Evolutionary conservation across 1,140 invertebrate species (phyloP).

Genomic region (Oppia nitens): DNA sequence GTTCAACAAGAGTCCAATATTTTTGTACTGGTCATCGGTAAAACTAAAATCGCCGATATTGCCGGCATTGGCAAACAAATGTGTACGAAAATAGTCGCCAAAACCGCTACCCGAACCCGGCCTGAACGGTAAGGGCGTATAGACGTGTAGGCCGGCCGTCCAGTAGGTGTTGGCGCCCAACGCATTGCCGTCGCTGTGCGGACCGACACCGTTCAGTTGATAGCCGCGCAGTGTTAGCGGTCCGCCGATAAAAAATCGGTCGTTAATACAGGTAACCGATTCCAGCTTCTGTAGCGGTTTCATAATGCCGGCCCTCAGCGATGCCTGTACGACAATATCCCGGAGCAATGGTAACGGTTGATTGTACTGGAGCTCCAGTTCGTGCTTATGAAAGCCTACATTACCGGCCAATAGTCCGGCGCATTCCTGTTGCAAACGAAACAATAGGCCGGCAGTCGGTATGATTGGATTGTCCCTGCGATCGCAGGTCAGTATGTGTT

Average conservation of each 20-base stretch:
- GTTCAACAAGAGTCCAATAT: constrained; percentile 23
- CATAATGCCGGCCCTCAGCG: constrained; percentile 49
- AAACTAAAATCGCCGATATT: constrained; percentile 43
- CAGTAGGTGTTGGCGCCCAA: constrained; percentile 48
- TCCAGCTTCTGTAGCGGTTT: constrained; percentile 36
- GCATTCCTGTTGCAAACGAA: constrained; percentile 48
- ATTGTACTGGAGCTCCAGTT: constrained; percentile 58
- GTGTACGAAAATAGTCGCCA: constrained; percentile 58
- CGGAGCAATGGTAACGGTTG: constrained; percentile 31
- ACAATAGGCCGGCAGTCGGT: constrained; percentile 46
- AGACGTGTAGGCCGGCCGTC: constrained; percentile 58
- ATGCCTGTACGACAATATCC: constrained; percentile 43
- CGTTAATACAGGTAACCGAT: constrained; percentile 44
- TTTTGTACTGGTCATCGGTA: constrained; percentile 26
- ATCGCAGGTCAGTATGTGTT: constrained; percentile 55
- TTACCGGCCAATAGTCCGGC: constrained; percentile 65
- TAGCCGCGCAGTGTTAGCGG: constrained; percentile 67
- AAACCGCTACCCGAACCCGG: constrained; percentile 46
- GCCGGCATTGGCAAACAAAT: constrained; percentile 67
- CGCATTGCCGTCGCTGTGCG: constrained; percentile 45
- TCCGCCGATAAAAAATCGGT: constrained; percentile 71
- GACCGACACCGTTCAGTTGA: constrained; percentile 57
- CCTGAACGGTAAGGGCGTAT: constrained; percentile 64
- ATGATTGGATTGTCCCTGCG: constrained; percentile 57
- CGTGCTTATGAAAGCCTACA: constrained; percentile 65